phyloP scores from a whole-genome alignment of 2,888 invertebrate genomes.

The Notodromas monacha region DNA sequence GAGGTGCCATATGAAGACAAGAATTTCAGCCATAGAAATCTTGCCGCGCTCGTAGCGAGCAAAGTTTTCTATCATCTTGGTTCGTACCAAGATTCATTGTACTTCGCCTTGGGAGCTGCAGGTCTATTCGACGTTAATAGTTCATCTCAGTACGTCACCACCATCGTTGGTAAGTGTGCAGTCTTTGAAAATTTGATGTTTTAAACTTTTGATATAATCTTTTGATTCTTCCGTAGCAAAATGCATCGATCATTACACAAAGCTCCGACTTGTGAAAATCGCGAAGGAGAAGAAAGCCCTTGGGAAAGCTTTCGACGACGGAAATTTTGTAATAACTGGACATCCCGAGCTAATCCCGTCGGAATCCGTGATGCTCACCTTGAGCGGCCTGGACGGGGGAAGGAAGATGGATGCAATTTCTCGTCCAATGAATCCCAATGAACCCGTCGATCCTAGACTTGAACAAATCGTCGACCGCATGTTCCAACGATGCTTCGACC shows the following conservation, averaged over 20 bases:
- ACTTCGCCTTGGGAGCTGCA: conserved; percentile 85
- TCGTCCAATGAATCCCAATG: no score
- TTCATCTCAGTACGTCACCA: conserved; percentile 77
- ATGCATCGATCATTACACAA: conserved; percentile 79
- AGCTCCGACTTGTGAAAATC: not conserved
- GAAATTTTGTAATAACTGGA: no score
- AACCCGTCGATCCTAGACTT: conserved; percentile 20
- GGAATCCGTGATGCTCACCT: no score
- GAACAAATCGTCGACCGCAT: conserved; percentile 84
- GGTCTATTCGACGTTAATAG: conserved; percentile 78
- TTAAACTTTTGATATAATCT: no score
- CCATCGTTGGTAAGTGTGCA: no score
- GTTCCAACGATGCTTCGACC: conserved; percentile 80
- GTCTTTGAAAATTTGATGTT: no score
- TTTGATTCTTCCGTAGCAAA: no score
- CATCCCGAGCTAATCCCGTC: no score
- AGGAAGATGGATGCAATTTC: no score
- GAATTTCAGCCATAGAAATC: conserved; percentile 43
- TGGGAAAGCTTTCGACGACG: no score
- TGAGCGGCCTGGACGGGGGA: no score
- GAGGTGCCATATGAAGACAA: conserved; percentile 85
- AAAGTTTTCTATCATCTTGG: conserved; percentile 95
- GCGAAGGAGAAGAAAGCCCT: no score
- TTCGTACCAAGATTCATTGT: conserved; percentile 77
- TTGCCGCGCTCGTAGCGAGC: conserved; percentile 85